Evolutionary conservation across 2,797 vertebrate genomes (phyloP).

Genomic region (Prunella strophiata): DNA sequence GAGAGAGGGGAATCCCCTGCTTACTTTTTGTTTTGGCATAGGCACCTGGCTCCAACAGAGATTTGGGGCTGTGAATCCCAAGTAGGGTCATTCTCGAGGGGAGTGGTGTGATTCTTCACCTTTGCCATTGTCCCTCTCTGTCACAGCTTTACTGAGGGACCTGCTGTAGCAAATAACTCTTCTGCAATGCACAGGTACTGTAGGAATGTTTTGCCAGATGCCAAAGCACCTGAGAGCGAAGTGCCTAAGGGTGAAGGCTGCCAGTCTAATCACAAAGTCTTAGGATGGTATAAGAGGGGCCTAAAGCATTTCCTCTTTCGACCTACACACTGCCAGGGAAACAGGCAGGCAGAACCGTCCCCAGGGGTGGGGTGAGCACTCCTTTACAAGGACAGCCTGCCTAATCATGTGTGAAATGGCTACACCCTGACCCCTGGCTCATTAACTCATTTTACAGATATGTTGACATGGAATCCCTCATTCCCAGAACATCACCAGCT

Average conservation of each 20-base stretch:
- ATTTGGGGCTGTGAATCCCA: neutral
- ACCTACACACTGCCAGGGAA: neutral
- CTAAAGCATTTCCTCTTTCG: neutral
- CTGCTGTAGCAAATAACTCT: neutral
- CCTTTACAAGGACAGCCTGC: neutral
- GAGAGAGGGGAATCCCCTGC: neutral
- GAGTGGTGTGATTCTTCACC: neutral
- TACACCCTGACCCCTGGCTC: neutral
- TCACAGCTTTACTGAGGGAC: neutral
- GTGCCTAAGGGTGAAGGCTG: neutral
- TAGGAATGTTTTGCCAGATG: neutral
- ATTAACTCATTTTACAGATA: neutral
- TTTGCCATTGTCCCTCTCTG: neutral
- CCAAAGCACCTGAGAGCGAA: neutral
- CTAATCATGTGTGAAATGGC: neutral
- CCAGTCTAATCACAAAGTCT: neutral
- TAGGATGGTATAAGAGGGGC: neutral
- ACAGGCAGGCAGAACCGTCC: neutral
- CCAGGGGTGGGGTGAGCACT: neutral
- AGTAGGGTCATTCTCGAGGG: neutral
- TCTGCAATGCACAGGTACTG: neutral
- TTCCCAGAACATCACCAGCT: neutral
- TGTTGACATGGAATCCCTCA: neutral
- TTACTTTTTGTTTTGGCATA: neutral
- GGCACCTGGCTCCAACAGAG: neutral